Evolutionary conservation across 2,888 invertebrate species (phyloP).

Genomic region (Maniola hyperantus): DNA sequence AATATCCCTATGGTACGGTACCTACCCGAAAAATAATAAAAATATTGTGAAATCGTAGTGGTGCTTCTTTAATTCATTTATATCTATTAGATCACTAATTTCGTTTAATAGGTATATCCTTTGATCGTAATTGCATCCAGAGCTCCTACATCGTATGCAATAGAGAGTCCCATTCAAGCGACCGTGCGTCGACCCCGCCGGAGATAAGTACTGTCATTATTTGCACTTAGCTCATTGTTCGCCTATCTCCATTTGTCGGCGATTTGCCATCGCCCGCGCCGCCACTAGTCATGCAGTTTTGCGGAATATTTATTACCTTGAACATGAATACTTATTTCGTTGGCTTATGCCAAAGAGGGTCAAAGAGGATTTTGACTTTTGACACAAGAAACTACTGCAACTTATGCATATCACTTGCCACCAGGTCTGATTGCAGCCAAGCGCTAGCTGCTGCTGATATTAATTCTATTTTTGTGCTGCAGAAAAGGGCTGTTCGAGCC

Average conservation of each 20-base stretch:
- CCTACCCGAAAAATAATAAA: too few species aligned
- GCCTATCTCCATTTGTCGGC: conserved; percentile 46
- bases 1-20: too few species aligned
- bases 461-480: too few species aligned
- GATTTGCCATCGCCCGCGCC: conserved; percentile 50
- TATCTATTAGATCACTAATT: background rate
- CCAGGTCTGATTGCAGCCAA: too few species aligned
- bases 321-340: background rate
- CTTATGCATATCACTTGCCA: too few species aligned
- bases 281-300: conserved; percentile 31
- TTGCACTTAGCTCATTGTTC: conserved; percentile 63
- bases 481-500: too few species aligned
- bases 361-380: too few species aligned
- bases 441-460: too few species aligned
- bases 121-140: conserved; percentile 17
- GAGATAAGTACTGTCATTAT: conserved; percentile 53
- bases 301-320: conserved; percentile 37
- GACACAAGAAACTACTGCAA: too few species aligned
- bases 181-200: conserved; percentile 22
- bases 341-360: background rate
- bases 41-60: too few species aligned
- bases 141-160: conserved; percentile 12
- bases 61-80: background rate
- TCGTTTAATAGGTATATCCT: conserved; percentile 5
- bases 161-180: conserved; percentile 23